Evolutionary conservation across 2,113 vertebrate genomes (phyloP).

Genomic region (Peromyscus maniculatus): DNA sequence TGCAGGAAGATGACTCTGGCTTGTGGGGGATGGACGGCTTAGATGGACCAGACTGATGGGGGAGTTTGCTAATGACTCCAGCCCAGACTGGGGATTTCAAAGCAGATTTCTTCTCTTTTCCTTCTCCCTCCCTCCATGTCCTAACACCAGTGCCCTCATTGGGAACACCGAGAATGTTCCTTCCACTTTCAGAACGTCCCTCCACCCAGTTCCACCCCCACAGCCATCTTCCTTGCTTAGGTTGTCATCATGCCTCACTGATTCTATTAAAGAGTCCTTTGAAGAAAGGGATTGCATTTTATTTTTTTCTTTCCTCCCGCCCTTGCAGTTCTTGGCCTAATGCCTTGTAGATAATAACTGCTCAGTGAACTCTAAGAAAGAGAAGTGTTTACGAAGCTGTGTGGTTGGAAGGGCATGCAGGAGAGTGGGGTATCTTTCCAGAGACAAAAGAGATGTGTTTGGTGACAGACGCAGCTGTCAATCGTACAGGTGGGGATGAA

Average conservation of each 20-base stretch:
- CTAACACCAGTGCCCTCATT: constrained; percentile 63
- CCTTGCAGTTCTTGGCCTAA: not conserved
- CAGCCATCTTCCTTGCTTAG: constrained; percentile 44
- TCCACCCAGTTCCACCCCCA: constrained; percentile 68
- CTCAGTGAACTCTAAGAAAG: constrained; percentile 55
- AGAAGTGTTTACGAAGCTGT: not conserved
- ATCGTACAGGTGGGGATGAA: not conserved
- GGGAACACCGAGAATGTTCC: constrained; percentile 60
- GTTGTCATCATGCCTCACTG: constrained; percentile 28
- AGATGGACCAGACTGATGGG: not conserved
- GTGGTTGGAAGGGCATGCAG: not conserved
- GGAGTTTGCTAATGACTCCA: not conserved
- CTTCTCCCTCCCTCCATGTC: not conserved
- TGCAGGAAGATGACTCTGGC: constrained; percentile 27
- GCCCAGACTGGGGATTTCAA: constrained; percentile 17
- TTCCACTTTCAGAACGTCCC: constrained; percentile 58
- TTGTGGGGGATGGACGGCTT: constrained; percentile 7
- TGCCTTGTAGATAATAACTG: constrained; percentile 16
- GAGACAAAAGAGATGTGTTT: not conserved
- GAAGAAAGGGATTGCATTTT: constrained; percentile 57
- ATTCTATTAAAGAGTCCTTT: constrained; percentile 54
- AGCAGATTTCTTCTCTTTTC: constrained; percentile 54
- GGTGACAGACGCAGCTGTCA: not conserved
- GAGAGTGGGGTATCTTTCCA: not conserved
- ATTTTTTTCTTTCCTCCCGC: not conserved